Evolutionary conservation across 2,888 invertebrate species (phyloP).

Genomic region (Ophion slaviceki): DNA sequence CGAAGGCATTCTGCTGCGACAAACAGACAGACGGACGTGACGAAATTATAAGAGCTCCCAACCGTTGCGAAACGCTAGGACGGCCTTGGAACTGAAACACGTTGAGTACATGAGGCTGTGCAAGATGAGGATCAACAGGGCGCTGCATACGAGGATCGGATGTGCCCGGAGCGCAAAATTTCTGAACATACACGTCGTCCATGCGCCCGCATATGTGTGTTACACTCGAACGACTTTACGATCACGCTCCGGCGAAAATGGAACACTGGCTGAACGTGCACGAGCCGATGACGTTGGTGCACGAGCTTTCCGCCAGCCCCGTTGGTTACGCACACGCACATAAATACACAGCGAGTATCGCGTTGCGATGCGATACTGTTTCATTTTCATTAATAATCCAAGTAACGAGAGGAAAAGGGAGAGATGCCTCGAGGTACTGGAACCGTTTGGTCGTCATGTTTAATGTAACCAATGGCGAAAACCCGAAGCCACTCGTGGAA

Average conservation of each 20-base stretch:
- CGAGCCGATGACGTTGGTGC: conserved; percentile 10
- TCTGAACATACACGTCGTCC: background rate
- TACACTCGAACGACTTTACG: conserved; percentile 32
- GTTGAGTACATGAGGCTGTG: background rate
- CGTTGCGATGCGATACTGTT: conserved; percentile 67
- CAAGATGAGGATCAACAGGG: conserved; percentile 7
- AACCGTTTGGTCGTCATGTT: conserved; percentile 30
- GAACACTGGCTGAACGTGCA: background rate
- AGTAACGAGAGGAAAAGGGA: conserved; percentile 58
- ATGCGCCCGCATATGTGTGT: conserved; percentile 20
- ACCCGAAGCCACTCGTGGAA: background rate
- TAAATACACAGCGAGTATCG: background rate
- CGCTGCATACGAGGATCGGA: conserved; percentile 19
- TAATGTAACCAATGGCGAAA: conserved; percentile 46
- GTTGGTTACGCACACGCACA: conserved; percentile 7
- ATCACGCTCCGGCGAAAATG: conserved; percentile 21
- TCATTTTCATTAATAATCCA: conserved; percentile 78
- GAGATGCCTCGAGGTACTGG: conserved; percentile 35
- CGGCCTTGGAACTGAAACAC: background rate
- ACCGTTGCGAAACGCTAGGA: background rate
- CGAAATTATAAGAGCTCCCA: no score
- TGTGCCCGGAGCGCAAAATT: conserved; percentile 26
- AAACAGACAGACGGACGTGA: no score
- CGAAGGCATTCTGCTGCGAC: no score
- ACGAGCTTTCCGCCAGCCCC: conserved; percentile 4